phyloP scores from a whole-genome alignment of 2,113 vertebrate species.

The Rattus norvegicus region DNA sequence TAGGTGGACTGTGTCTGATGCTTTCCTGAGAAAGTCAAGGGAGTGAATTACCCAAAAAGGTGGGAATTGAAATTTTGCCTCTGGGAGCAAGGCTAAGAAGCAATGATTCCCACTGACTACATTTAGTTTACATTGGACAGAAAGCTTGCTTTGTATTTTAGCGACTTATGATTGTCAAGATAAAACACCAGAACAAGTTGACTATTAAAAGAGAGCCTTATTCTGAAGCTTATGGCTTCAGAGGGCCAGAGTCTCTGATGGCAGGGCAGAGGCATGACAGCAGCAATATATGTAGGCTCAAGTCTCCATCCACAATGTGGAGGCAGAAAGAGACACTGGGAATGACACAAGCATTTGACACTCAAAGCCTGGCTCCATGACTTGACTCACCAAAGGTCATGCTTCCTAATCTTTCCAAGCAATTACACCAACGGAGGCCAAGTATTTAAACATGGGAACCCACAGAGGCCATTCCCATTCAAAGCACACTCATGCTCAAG shows the following conservation, averaged over 20 bases:
- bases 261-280: background rate
- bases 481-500: background rate
- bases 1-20: background rate
- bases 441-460: background rate
- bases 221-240: too few relatives aligned
- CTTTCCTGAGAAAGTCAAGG: background rate
- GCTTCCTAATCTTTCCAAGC: background rate
- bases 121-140: background rate
- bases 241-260: background rate
- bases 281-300: background rate
- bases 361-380: background rate
- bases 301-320: background rate
- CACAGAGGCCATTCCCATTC: background rate
- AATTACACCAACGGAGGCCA: background rate
- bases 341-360: background rate
- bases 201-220: background rate
- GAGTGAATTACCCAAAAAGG: background rate
- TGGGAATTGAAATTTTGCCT: background rate
- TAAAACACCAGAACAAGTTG: background rate
- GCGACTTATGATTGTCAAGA: too few relatives aligned
- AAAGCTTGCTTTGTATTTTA: background rate
- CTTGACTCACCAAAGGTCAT: background rate
- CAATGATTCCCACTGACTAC: background rate
- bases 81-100: background rate
- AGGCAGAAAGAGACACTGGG: background rate